Evolutionary conservation across 2,797 vertebrate genomes (phyloP).

Genomic region (Sebastes kiyomatsui): DNA sequence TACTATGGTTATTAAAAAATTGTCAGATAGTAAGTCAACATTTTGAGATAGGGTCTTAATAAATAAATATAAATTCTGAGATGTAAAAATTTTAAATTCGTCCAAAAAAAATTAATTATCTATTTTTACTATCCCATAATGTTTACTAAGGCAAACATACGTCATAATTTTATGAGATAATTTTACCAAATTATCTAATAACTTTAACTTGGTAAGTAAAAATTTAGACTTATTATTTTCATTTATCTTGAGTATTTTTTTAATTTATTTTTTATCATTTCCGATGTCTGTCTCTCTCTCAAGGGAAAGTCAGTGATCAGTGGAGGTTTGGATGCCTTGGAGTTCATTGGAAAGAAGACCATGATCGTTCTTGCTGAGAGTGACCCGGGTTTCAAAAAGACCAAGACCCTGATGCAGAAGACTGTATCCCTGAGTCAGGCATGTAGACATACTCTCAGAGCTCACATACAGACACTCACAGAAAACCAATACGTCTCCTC

Average conservation of each 20-base stretch:
- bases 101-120: neutral
- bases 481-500: neutral
- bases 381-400: constrained; percentile 96
- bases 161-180: neutral
- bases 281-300: neutral
- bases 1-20: neutral
- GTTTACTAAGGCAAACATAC: neutral
- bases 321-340: constrained; percentile 94
- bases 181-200: neutral
- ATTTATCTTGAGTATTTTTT: neutral
- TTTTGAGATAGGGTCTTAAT: neutral
- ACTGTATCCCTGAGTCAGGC: constrained; percentile 97
- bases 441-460: constrained; percentile 3
- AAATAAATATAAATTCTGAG: neutral
- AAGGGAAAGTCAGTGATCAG: constrained; percentile 96
- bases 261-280: neutral
- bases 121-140: neutral
- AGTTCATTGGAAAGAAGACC: constrained; percentile 99
- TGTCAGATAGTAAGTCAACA: too few species aligned
- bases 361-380: constrained; percentile 98
- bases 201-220: neutral
- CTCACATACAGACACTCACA: neutral
- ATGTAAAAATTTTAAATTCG: neutral
- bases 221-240: neutral
- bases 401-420: constrained; percentile 95